These are phyloP conservation scores for Perithous albicinctus DNA, from an alignment of 2,888 invertebrate genomes.

Conservation along the genomic window DNA sequence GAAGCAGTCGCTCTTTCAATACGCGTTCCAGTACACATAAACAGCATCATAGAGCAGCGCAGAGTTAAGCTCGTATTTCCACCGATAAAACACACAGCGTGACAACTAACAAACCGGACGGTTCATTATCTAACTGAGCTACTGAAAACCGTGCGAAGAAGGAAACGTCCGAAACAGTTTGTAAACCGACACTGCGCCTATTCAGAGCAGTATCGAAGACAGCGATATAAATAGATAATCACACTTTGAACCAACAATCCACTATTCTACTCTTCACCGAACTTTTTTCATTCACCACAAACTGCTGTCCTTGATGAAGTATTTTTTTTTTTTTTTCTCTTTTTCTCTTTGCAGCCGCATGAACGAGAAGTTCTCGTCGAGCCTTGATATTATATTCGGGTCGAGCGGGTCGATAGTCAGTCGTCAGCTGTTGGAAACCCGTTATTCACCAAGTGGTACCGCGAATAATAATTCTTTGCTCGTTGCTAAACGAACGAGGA, in stretches of 20 bases:
- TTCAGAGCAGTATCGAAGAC: background rate
- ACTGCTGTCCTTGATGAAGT: background rate
- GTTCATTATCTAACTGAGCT: slow-evolving; percentile 8
- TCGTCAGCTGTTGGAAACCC: slow-evolving; percentile 33
- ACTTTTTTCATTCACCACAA: background rate
- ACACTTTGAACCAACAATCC: background rate
- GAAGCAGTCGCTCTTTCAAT: background rate
- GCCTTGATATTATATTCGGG: slow-evolving; percentile 26
- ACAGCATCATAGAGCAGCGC: background rate
- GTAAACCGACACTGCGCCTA: background rate
- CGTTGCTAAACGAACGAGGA: background rate
- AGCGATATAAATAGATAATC: background rate
- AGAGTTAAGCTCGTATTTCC: background rate
- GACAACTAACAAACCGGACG: background rate
- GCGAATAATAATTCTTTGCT: slow-evolving; percentile 1
- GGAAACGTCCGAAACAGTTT: background rate
- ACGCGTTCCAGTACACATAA: background rate
- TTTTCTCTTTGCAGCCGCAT: background rate
- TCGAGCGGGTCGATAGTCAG: slow-evolving; percentile 20
- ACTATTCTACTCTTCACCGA: background rate
- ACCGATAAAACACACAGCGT: background rate
- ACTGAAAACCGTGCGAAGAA: slow-evolving; percentile 1
- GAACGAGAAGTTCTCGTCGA: background rate
- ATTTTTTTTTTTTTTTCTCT: background rate
- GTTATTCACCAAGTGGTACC: background rate